These are phyloP conservation scores for Phataginus tetradactyla DNA, from an alignment of 2,797 vertebrate species.

Conservation along the genomic window DNA sequence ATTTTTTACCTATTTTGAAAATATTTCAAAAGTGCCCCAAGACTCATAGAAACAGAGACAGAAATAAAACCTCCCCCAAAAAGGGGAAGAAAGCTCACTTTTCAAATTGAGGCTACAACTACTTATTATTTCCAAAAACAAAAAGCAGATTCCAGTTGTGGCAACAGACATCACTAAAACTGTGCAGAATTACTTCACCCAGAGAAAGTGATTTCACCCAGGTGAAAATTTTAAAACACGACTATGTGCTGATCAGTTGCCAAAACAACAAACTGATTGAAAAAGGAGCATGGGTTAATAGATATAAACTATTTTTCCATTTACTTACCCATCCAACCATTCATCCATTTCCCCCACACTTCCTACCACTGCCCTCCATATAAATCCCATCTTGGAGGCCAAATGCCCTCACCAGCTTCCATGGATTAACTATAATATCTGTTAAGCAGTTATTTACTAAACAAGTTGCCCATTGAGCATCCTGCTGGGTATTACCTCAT, in stretches of 20 bases:
- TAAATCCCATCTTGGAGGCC: background rate
- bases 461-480: background rate
- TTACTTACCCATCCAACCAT: background rate
- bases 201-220: background rate
- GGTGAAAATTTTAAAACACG: background rate
- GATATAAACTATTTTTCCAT: background rate
- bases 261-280: background rate
- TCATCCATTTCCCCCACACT: background rate
- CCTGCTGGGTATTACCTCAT: background rate
- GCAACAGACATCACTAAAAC: background rate
- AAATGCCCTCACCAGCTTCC: background rate
- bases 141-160: background rate
- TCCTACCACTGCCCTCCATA: background rate
- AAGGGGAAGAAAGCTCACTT: background rate
- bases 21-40: background rate
- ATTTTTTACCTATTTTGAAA: background rate
- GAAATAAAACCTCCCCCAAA: background rate
- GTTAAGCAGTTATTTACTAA: background rate
- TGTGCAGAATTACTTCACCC: slow-evolving; percentile 7
- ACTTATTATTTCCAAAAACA: slow-evolving; percentile 37
- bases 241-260: background rate
- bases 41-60: background rate
- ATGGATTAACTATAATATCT: background rate
- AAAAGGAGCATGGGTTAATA: background rate
- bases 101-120: slow-evolving; percentile 4